phyloP scores from a whole-genome alignment of 2,888 invertebrate genomes.

The Drosophila mercatorum region DNA sequence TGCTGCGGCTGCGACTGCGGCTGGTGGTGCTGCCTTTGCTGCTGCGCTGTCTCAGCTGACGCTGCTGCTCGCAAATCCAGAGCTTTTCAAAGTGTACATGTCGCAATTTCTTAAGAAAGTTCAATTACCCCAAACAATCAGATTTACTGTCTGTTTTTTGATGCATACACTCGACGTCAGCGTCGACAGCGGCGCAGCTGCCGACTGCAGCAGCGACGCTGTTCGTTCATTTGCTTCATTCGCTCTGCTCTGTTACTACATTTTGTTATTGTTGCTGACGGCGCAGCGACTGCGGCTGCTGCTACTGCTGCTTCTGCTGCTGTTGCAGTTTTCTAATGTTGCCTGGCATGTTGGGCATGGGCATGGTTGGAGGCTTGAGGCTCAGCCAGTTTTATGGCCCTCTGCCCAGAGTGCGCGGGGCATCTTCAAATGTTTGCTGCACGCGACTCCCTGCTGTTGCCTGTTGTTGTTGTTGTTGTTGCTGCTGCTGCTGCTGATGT shows the following conservation, averaged over 20 bases:
- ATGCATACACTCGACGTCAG: constrained; percentile 73
- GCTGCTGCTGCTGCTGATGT: constrained; percentile 31
- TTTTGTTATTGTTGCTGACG: constrained; percentile 29
- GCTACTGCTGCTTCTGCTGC: constrained; percentile 28
- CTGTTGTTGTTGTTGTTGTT: constrained; percentile 4
- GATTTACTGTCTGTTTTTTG: constrained; percentile 83
- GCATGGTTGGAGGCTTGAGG: constrained; percentile 63
- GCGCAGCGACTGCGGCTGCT: constrained; percentile 1
- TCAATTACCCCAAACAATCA: constrained; percentile 84
- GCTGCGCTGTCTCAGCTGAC: constrained; percentile 54
- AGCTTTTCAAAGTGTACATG: constrained; percentile 84
- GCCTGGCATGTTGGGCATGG: constrained; percentile 74
- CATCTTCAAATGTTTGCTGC: constrained; percentile 73
- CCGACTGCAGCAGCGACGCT: constrained; percentile 19
- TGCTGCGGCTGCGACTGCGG: constrained; percentile 51
- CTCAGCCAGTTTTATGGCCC: constrained; percentile 69
- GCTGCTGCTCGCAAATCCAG: constrained; percentile 82
- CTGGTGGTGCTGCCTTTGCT: constrained; percentile 43
- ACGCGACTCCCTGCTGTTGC: constrained; percentile 10
- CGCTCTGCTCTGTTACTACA: constrained; percentile 43
- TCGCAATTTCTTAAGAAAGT: constrained; percentile 84
- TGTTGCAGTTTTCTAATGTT: constrained; percentile 76
- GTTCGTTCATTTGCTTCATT: constrained; percentile 68
- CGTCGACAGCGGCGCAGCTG: constrained; percentile 24
- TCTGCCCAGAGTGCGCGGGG: constrained; percentile 45